Evolutionary conservation across 2,797 vertebrate species (phyloP), one percentile per base, ranked within the genome.

Genomic region (Psittacula derbiana): DNA sequence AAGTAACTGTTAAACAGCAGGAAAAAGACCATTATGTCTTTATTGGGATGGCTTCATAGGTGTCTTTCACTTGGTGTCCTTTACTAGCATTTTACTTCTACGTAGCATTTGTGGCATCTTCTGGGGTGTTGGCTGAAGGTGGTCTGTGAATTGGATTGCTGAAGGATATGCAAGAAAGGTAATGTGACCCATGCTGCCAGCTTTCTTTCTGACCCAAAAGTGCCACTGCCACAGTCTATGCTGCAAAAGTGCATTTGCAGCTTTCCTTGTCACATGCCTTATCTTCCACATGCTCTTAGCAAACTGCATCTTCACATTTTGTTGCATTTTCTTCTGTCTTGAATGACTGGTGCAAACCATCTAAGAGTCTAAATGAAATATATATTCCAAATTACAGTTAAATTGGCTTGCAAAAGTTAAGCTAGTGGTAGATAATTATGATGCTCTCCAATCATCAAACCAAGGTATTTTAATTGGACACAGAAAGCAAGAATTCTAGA

Each of bases 41-140:
- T 66, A 82, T 1, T 36, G 18, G 36, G 8, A 8, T 40, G 21
- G 16, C 7, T 52, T 33, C 11, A 31, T 24, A 61, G 0, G 0
- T 8, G 52, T 60, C 41, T 85, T 66, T 60, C 47, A 36, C 23
- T 70, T 6, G 0, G 30, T 73, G 78, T 72, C 44, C 25, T 85
- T 73, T 44, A 78, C 38, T 70, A 88, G 40, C 24, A 75, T 89
- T 93, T 97, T 96, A 97, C 96, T 96, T 97, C 46, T 82, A 96
- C 11, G 12, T 52, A 16, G 93, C 53, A 61, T 85, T 33, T 93
- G 78, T 7, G 78, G 60, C 57, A 90, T 95, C 95, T 20, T 93
- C 83, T 57, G n/a, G 41, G 71, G 33, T 65, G 41, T 4, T 91
- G 87, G 84, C 86, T 91, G 83, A n/a, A 95, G 88, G 49, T 86